phyloP scores from a whole-genome alignment of 2,888 invertebrate genomes.

The Sesia apiformis region DNA sequence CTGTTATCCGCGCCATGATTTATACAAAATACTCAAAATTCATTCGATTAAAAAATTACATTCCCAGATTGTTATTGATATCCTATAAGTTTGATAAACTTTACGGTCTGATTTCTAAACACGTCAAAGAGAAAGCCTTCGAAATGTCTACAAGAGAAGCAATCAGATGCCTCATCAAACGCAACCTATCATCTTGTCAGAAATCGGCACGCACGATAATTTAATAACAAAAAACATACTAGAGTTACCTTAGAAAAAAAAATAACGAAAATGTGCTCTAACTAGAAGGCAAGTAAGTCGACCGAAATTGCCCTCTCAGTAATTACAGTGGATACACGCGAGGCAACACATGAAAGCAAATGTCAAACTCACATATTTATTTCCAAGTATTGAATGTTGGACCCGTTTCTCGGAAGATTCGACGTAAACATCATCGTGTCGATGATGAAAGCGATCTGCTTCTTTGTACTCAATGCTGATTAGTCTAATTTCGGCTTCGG shows the following conservation, averaged over 20 bases:
- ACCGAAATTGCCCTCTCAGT: conserved; percentile 30
- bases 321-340: conserved; percentile 68
- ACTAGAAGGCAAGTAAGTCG: conserved; percentile 34
- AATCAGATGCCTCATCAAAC: conserved; percentile 70
- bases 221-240: conserved; percentile 68
- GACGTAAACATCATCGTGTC: conserved; percentile 70
- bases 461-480: conserved; percentile 71
- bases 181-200: conserved; percentile 70
- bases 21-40: too few relatives aligned
- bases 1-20: too few relatives aligned
- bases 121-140: conserved; percentile 67
- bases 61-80: too few relatives aligned
- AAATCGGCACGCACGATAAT: conserved; percentile 74
- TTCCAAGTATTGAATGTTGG: conserved; percentile 73
- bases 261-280: conserved; percentile 45
- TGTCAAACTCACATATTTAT: conserved; percentile 75
- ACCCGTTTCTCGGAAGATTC: conserved; percentile 64
- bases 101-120: conserved; percentile 40
- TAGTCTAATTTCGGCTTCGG: conserved; percentile 60
- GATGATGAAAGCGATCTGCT: conserved; percentile 73
- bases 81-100: neutral
- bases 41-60: too few relatives aligned
- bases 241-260: conserved; percentile 39
- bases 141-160: conserved; percentile 70
- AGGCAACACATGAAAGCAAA: conserved; percentile 71